Evolutionary conservation across 30 jellyfish, hydroid and myxozoan genomes (phyloP).

Genomic region (Chironex yamaguchii): DNA sequence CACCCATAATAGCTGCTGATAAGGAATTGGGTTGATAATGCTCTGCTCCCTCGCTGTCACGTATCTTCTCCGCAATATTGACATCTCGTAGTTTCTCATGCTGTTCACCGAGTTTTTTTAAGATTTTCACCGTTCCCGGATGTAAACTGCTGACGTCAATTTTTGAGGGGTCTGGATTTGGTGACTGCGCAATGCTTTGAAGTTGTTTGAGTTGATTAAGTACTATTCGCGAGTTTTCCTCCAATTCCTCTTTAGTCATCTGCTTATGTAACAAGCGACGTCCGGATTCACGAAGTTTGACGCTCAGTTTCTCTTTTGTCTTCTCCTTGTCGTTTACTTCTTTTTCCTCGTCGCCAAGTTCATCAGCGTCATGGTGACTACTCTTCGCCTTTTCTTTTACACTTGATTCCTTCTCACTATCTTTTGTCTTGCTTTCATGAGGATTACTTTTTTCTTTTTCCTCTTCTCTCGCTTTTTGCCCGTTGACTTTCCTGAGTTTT

Average conservation of each 20-base stretch:
- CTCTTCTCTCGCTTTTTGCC: neutral
- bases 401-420: neutral
- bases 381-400: neutral
- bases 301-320: neutral
- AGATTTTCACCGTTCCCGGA: slow-evolving; percentile 93
- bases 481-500: neutral
- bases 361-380: neutral
- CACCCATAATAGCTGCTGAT: no score
- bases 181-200: slow-evolving; percentile 93
- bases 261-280: neutral
- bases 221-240: slow-evolving; percentile 84
- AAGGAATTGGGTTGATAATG: no score
- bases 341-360: neutral
- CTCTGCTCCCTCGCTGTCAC: neutral
- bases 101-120: slow-evolving; percentile 93
- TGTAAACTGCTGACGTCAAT: slow-evolving; percentile 90
- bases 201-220: slow-evolving; percentile 83
- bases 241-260: slow-evolving; percentile 85
- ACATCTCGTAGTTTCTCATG: slow-evolving; percentile 57
- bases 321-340: neutral
- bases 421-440: neutral
- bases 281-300: neutral
- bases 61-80: neutral
- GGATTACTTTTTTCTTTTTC: neutral
- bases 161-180: slow-evolving; percentile 92